Evolutionary conservation across 2,113 vertebrate genomes (phyloP), one percentile per base, ranked within the genome.

Genomic region (Sebastes fasciatus): DNA sequence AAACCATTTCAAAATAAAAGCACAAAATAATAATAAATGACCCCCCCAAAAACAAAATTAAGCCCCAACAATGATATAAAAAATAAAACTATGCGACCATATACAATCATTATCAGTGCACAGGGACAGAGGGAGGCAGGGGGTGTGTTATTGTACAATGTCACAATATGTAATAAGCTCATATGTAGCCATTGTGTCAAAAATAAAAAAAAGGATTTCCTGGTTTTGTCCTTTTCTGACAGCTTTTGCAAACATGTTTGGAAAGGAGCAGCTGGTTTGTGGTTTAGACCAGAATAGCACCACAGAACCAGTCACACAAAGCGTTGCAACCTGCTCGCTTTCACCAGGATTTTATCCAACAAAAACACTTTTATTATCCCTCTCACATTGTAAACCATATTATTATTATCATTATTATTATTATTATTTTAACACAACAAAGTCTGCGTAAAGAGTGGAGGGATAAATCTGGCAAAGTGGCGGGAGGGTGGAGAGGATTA

Each of bases 91-190:
- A 70, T 90, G 65, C 54, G 7, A 87, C 51, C 66, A 73, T 64
- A 69, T 88, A 88, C 89, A 88, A 86, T 91, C 88, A 61, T 85
- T 17, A 89, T 90, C 92, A 93, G 90, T 93, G 90, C 86, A 90
- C 40, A 42, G 66, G 74, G 54, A 71, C 65, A 57, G 76, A 60
- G 51, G 65, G n/a, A 69, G 74, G 82, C 23, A n/a, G 71, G 57
- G 49, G n/a, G 17, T 60, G 60, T 71, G 66, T 71, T 79, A 61
- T 57, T 66, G 66, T 58, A 34, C 34, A 60, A 55, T 34, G 34
- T 80, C 77, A 82, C 79, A 62, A 64, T 58, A 46, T 10, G 45
- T 40, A 6, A 13, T 8, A 23, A 46, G 49, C 48, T 73, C 73
- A 77, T 10, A 40, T 73, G 58, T 48, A 70, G 34, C 34, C 52